A percentile compares a stretch with the other conserved stretches of the same genome.
phyloP scores from a whole-genome alignment of 2,797 vertebrate genomes.

The Eulemur coronatus region DNA sequence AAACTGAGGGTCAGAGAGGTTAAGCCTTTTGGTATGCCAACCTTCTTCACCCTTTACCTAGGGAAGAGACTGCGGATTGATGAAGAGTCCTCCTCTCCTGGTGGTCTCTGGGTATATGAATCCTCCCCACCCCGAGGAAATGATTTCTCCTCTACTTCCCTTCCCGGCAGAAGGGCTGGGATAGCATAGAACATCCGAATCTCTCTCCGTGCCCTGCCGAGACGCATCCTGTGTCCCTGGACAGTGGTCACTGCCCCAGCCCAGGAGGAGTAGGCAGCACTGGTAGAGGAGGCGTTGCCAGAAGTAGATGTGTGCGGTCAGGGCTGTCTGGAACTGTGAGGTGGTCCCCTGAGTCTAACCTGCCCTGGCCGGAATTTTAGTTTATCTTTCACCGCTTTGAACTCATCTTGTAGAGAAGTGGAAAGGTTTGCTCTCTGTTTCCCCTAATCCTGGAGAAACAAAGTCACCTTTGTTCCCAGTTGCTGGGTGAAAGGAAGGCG shows the following conservation, averaged over 20 bases:
- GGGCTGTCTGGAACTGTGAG: neutral
- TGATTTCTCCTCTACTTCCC: neutral
- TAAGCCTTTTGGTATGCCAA: neutral
- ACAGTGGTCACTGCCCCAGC: fast-evolving
- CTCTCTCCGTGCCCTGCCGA: neutral
- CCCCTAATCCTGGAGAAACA: neutral
- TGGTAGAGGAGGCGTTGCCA: neutral
- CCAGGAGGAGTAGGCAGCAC: neutral
- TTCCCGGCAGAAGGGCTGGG: neutral
- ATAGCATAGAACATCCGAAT: no score
- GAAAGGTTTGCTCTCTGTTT: neutral
- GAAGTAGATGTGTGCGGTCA: fast-evolving
- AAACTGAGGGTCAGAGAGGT: neutral
- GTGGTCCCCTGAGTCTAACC: neutral
- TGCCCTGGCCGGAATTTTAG: neutral
- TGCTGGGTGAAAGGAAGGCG: neutral
- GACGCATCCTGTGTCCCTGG: neutral
- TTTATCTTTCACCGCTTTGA: neutral
- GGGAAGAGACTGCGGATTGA: neutral
- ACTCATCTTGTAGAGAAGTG: neutral
- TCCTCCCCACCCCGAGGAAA: neutral
- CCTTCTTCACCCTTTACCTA: neutral
- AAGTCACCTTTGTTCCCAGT: neutral
- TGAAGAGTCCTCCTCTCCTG: neutral
- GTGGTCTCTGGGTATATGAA: neutral